phyloP scores from a whole-genome alignment of 2,888 invertebrate genomes.

The Tyria jacobaeae region DNA sequence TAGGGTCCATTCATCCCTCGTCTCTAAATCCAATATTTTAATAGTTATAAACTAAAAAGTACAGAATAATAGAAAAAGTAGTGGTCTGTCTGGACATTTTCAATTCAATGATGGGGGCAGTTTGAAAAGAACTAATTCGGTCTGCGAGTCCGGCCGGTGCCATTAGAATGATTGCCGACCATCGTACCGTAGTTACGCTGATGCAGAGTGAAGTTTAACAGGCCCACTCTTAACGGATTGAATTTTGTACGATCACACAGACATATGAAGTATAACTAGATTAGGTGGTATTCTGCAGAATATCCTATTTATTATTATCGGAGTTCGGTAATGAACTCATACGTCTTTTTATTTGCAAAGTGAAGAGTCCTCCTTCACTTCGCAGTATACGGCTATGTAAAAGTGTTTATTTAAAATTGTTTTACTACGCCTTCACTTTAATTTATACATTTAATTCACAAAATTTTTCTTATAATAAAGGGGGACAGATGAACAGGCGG shows the following conservation, averaged over 20 bases:
- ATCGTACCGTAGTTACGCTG: conserved; percentile 53
- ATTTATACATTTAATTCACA: no score
- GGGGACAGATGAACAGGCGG: no score
- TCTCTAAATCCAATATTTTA: conserved; percentile 20
- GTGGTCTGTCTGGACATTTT: conserved; percentile 71
- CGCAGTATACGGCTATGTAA: no score
- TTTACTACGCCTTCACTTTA: no score
- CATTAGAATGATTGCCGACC: conserved; percentile 83
- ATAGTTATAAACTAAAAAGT: conserved; percentile 35
- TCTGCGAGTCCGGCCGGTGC: conserved; percentile 67
- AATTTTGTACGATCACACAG: conserved; percentile 67
- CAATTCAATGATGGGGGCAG: conserved; percentile 78
- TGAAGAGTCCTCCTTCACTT: no score
- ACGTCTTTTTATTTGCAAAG: not conserved
- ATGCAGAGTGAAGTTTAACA: conserved; percentile 69
- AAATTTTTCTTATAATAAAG: no score
- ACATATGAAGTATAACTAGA: conserved; percentile 32
- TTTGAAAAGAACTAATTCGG: conserved; percentile 82
- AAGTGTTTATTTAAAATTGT: no score
- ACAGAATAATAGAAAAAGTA: conserved; percentile 50
- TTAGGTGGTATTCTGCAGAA: conserved; percentile 17
- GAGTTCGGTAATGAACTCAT: not conserved
- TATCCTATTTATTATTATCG: conserved; percentile 12
- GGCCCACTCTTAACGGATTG: conserved; percentile 80
- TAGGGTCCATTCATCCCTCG: conserved; percentile 11